phyloP scores from a whole-genome alignment of 1,140 invertebrate species.

The Zaprionus nigranus region DNA sequence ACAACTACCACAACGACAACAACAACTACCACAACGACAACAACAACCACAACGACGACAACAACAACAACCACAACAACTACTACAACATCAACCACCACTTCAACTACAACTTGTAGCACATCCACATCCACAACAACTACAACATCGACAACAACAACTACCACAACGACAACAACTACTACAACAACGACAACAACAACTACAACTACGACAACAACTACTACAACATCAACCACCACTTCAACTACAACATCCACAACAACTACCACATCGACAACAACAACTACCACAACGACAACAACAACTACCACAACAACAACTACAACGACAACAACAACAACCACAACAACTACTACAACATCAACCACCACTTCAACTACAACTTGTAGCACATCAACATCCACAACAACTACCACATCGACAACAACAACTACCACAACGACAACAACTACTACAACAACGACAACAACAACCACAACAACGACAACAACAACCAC shows the following conservation, averaged over 20 bases:
- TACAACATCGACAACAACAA: constrained; percentile 11
- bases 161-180: neutral
- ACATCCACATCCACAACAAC: constrained; percentile 1
- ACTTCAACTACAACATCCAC: neutral
- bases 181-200: neutral
- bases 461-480: constrained; percentile 10
- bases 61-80: neutral
- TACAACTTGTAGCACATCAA: neutral
- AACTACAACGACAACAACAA: neutral
- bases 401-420: constrained; percentile 5
- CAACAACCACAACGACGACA: neutral
- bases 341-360: neutral
- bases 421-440: constrained; percentile 7
- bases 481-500: neutral
- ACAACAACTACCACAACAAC: constrained; percentile 2
- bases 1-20: constrained; percentile 1
- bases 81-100: constrained; percentile 14
- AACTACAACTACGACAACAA: neutral
- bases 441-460: neutral
- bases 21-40: neutral
- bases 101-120: constrained; percentile 5
- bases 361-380: constrained; percentile 8
- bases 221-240: constrained; percentile 2
- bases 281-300: neutral
- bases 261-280: constrained; percentile 11